Evolutionary conservation across 2,113 vertebrate genomes (phyloP), one percentile per base, ranked within the genome.

Genomic region (Odontophorus gujanensis): DNA sequence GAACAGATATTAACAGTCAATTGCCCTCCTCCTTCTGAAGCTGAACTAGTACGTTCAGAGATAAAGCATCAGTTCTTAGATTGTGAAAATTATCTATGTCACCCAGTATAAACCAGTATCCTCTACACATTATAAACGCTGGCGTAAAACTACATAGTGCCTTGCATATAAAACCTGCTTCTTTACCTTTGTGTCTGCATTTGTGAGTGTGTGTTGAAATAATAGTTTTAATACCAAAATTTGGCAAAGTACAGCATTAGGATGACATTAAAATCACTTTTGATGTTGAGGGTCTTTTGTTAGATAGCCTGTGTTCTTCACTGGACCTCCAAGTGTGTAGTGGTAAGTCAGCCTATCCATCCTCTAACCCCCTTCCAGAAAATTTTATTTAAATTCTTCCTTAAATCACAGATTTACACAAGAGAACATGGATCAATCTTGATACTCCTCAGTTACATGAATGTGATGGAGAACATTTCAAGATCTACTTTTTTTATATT

Each of bases 271-370:
- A 68, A 45, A 11, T 63, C 6, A 36, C 38, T 67, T 59, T 20
- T n/a, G 10, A 75, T 63, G 17, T 34, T 45, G 57, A 75, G 19
- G 45, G 7, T 53, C 24, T 79, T 88, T 40, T 19, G 16, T 58
- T 86, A 73, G 36, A 8, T 73, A 22, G 30, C 14, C 4, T 15
- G 0, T 55, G 5, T 61, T 67, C n/a, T 83, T 72, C 71, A 28
- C 20, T 62, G 42, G 30, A 81, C 19, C 58, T 71, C n/a, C 19
- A 3, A 75, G 0, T 20, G 7, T 11, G 11, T 0, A 0, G 6
- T 2, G 4, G 7, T 71, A 38, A 43, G 55, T 7, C 13, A 79
- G 24, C 48, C 7, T 42, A 21, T 14, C 72, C 32, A 34, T 26
- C 32, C 34, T 68, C 43, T 58, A 55, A 79, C 20, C 11, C 32